These are phyloP conservation scores for Macrosoma leucophasiata DNA, from an alignment of 2,888 invertebrate species.

Conservation along the genomic window DNA sequence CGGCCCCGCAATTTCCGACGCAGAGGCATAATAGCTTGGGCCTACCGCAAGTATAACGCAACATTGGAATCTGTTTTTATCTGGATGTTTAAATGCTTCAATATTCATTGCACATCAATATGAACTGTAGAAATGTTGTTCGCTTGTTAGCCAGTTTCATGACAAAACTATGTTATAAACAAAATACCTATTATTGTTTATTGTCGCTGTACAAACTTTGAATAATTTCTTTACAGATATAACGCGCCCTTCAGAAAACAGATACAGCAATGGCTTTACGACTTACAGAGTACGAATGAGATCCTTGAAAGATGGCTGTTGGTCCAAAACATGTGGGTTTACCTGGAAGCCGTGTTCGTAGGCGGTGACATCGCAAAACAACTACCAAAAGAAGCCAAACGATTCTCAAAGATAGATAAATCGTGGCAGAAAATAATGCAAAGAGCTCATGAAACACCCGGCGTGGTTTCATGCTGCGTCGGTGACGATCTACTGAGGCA, in stretches of 20 bases:
- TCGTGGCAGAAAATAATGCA: constrained; percentile 99
- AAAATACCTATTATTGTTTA: no score
- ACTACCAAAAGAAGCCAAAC: constrained; percentile 93
- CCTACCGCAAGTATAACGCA: no score
- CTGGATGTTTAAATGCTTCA: no score
- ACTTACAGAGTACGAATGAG: constrained; percentile 96
- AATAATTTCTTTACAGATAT: constrained; percentile 76
- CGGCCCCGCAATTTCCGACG: no score
- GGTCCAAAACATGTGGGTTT: constrained; percentile 99
- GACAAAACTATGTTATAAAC: no score
- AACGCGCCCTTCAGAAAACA: constrained; percentile 97
- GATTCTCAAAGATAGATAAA: constrained; percentile 97
- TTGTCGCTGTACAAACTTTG: no score
- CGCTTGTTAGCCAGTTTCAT: no score
- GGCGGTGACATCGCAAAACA: constrained; percentile 99
- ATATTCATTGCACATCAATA: no score
- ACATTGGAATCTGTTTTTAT: no score
- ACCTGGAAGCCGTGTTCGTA: constrained; percentile 97
- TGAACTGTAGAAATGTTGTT: no score
- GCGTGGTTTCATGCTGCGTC: constrained; percentile 96
- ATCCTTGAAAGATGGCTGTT: constrained; percentile 96
- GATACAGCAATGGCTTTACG: constrained; percentile 96
- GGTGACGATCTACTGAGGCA: constrained; percentile 96
- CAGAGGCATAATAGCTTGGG: no score
- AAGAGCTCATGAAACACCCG: constrained; percentile 95